Conservation (phyloP, 2,113 vertebrate species). For the Alexandromys fortis region DNA sequence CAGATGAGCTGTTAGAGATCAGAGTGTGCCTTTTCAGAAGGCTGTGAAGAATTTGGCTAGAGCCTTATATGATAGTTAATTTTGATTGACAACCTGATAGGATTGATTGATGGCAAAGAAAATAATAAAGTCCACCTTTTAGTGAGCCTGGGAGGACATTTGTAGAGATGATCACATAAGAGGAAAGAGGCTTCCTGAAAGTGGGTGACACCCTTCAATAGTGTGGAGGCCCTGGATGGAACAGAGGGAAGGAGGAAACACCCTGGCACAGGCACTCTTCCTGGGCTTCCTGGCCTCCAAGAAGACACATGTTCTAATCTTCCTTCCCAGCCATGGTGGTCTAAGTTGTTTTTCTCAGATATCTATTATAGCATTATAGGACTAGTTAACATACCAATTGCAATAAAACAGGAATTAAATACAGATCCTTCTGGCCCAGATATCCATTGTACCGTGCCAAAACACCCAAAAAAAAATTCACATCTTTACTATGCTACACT, state of each 20-base stretch:
- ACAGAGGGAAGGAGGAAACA: background rate
- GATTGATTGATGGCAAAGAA: background rate
- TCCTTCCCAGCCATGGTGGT: background rate
- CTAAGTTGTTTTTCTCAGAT: background rate
- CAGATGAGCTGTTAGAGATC: background rate
- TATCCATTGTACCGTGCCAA: background rate
- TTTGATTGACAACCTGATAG: background rate
- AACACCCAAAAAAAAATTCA: background rate
- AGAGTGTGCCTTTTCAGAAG: background rate
- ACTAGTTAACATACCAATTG: background rate
- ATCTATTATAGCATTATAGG: background rate
- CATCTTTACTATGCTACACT: background rate
- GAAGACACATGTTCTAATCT: background rate
- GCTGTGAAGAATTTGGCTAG: constrained; percentile 24
- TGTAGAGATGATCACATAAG: background rate
- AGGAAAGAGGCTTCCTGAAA: background rate
- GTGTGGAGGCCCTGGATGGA: background rate
- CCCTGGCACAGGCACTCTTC: too few relatives aligned
- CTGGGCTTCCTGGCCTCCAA: background rate
- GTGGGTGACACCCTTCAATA: background rate
- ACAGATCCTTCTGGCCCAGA: background rate
- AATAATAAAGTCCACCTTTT: background rate
- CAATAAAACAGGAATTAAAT: background rate
- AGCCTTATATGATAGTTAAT: background rate
- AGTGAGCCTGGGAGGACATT: background rate